Evolutionary conservation across 2,888 invertebrate species (phyloP).

Genomic region (Hoplodrina blanda): DNA sequence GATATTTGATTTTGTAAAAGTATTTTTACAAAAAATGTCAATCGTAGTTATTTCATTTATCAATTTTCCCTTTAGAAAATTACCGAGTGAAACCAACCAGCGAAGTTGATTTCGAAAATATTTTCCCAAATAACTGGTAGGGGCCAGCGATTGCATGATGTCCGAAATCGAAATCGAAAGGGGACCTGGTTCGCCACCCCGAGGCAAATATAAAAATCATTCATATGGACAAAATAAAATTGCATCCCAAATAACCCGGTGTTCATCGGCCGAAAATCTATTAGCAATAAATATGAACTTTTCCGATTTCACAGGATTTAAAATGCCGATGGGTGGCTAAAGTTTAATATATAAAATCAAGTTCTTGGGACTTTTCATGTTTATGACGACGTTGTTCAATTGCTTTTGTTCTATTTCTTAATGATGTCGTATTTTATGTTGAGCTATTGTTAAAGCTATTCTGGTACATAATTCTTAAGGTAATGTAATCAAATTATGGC

Average conservation of each 20-base stretch:
- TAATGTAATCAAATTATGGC: slow-evolving; percentile 1
- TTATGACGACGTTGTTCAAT: slow-evolving; percentile 84
- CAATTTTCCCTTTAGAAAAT: slow-evolving; percentile 58
- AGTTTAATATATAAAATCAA: slow-evolving; percentile 78
- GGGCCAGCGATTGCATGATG: slow-evolving; percentile 79
- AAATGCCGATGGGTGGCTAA: slow-evolving; percentile 78
- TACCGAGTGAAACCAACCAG: slow-evolving; percentile 71
- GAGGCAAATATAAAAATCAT: slow-evolving; percentile 89
- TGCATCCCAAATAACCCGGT: slow-evolving; percentile 89
- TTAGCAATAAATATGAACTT: slow-evolving; percentile 91
- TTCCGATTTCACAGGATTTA: slow-evolving; percentile 90
- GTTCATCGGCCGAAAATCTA: slow-evolving; percentile 89
- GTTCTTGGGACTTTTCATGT: slow-evolving; percentile 83
- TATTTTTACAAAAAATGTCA: neutral
- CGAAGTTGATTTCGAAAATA: slow-evolving; percentile 72
- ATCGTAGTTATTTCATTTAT: neutral
- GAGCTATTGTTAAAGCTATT: slow-evolving; percentile 20
- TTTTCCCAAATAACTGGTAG: slow-evolving; percentile 71
- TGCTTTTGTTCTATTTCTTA: slow-evolving; percentile 72
- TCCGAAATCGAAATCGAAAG: slow-evolving; percentile 84
- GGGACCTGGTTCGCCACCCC: slow-evolving; percentile 78
- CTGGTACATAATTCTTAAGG: slow-evolving; percentile 3
- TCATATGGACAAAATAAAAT: slow-evolving; percentile 91
- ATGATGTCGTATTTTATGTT: slow-evolving; percentile 62
- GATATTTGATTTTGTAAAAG: neutral